These are phyloP conservation scores for Alosa alosa DNA, from an alignment of 2,113 vertebrate genomes.

Conservation along the genomic window DNA sequence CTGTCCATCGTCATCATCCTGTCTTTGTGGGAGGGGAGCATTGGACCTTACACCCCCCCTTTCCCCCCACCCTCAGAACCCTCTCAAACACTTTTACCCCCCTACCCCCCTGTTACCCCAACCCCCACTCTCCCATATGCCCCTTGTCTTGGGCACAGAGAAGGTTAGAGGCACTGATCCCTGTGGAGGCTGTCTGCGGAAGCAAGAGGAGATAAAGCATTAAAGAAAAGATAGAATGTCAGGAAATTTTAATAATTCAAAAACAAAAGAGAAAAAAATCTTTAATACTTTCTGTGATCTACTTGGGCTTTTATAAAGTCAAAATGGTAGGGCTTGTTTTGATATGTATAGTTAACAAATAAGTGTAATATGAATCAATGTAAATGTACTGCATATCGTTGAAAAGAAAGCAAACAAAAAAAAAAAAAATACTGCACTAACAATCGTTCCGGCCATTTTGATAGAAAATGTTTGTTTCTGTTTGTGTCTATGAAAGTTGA, in stretches of 20 bases:
- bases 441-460: conserved; percentile 60
- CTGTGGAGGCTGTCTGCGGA: conserved; percentile 79
- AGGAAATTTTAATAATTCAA: conserved; percentile 52
- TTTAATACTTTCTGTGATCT: conserved; percentile 68
- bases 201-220: conserved; percentile 39
- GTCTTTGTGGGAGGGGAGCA: background rate
- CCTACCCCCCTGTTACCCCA: background rate
- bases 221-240: conserved; percentile 65
- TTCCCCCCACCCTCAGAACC: background rate
- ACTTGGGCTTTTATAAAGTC: conserved; percentile 72
- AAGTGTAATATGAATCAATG: conserved; percentile 59
- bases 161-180: conserved; percentile 86
- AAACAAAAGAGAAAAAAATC: conserved; percentile 70
- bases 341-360: conserved; percentile 58
- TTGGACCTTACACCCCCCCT: background rate
- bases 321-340: conserved; percentile 52
- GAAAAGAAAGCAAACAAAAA: conserved; percentile 53
- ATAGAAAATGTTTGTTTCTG: conserved; percentile 47
- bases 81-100: background rate
- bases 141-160: background rate
- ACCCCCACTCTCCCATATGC: background rate
- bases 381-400: conserved; percentile 68
- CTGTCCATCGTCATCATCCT: conserved; percentile 8
- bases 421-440: conserved; percentile 69
- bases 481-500: background rate